Evolutionary conservation across 2,113 vertebrate genomes (phyloP).

Genomic region (Gavialis gangeticus): DNA sequence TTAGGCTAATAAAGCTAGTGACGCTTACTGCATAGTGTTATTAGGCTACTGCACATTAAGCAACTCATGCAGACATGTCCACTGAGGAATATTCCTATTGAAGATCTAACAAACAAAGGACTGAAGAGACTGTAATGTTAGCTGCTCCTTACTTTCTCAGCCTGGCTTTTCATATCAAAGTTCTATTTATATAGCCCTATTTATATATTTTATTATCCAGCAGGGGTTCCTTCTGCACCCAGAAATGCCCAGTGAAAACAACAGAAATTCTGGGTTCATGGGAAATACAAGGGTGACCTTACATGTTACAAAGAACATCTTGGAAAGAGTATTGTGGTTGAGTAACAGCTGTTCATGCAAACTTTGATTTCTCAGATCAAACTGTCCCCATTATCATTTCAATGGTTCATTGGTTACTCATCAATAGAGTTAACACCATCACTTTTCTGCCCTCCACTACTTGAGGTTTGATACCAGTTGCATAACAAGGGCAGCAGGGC

Average conservation of each 20-base stretch:
- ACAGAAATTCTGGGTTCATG: neutral
- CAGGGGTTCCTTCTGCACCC: neutral
- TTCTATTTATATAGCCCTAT: neutral
- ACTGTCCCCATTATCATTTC: too few relatives aligned
- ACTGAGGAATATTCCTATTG: neutral
- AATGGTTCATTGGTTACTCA: too few relatives aligned
- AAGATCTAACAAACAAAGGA: neutral
- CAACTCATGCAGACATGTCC: neutral
- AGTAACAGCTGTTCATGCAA: neutral
- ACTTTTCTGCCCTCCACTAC: too few relatives aligned
- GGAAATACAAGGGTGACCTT: neutral
- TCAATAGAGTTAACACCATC: too few relatives aligned
- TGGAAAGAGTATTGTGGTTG: neutral
- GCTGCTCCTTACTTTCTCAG: neutral
- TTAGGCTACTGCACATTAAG: too few relatives aligned
- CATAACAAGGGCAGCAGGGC: too few relatives aligned
- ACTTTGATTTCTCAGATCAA: too few relatives aligned
- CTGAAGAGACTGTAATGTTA: too few relatives aligned
- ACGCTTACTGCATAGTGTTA: too few relatives aligned
- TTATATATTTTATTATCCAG: neutral
- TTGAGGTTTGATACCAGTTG: too few relatives aligned
- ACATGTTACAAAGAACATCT: neutral
- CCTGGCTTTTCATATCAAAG: neutral
- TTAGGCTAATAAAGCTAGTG: too few relatives aligned
- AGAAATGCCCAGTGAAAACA: neutral